These are phyloP conservation scores for Melinaea menophilus DNA, from an alignment of 2,888 invertebrate species.

Conservation along the genomic window DNA sequence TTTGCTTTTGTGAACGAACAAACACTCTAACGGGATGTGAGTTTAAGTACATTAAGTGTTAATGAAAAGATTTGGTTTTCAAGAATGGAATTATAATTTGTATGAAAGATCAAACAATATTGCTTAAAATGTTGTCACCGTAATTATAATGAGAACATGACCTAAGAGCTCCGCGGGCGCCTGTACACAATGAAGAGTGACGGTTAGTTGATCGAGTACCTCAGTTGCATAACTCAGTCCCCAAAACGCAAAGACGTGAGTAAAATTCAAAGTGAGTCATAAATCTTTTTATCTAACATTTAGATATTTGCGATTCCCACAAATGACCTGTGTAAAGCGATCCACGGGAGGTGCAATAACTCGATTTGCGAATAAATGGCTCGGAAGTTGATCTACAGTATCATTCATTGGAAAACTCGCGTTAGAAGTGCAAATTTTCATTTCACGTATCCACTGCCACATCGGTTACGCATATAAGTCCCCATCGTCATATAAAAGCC, in stretches of 20 bases:
- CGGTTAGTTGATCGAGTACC: slow-evolving; percentile 27
- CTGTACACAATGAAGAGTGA: slow-evolving; percentile 26
- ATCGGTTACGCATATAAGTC: slow-evolving; percentile 36
- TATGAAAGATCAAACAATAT: no score
- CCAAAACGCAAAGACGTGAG: slow-evolving; percentile 32
- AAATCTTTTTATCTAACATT: slow-evolving; percentile 43
- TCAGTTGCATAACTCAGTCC: slow-evolving; percentile 30
- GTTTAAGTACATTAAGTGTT: slow-evolving; percentile 57
- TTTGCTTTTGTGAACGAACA: slow-evolving; percentile 69
- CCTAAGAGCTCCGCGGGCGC: slow-evolving; percentile 4
- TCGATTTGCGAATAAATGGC: slow-evolving; percentile 74
- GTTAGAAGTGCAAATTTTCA: slow-evolving; percentile 53
- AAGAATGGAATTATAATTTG: no score
- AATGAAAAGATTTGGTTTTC: no score
- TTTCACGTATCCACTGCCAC: slow-evolving; percentile 57
- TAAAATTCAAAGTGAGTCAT: slow-evolving; percentile 39
- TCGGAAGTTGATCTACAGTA: slow-evolving; percentile 71
- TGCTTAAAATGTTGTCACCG: not conserved
- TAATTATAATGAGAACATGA: slow-evolving; percentile 10
- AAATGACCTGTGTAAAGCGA: slow-evolving; percentile 71
- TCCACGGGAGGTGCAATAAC: slow-evolving; percentile 72
- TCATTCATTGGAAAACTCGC: slow-evolving; percentile 41
- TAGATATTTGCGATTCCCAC: slow-evolving; percentile 60
- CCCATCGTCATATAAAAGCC: slow-evolving; percentile 48
- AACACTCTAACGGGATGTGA: slow-evolving; percentile 58